phyloP scores from a whole-genome alignment of 2,797 vertebrate genomes.

The Selene dorsalis region DNA sequence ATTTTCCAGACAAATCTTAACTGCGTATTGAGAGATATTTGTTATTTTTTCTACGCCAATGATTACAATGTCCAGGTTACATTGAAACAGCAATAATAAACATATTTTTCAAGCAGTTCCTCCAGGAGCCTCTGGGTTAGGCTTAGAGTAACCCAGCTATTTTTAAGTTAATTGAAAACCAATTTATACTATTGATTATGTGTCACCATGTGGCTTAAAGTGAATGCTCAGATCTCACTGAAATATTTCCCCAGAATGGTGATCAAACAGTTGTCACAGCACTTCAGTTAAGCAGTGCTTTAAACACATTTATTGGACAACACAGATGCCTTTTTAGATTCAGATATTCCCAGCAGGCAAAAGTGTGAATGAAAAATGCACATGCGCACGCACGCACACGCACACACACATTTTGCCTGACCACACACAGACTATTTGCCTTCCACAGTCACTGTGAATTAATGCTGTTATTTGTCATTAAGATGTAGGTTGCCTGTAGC shows the following conservation, averaged over 20 bases:
- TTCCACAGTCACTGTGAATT: slow-evolving; percentile 67
- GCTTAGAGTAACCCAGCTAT: slow-evolving; percentile 43
- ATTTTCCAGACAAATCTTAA: slow-evolving; percentile 28
- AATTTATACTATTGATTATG: slow-evolving; percentile 48
- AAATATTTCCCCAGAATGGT: slow-evolving; percentile 40
- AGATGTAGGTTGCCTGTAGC: slow-evolving; percentile 64
- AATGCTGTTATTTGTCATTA: slow-evolving; percentile 69
- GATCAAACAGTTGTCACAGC: slow-evolving; percentile 56
- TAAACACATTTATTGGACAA: slow-evolving; percentile 41
- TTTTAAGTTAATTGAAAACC: slow-evolving; percentile 48
- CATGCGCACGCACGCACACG: slow-evolving; percentile 16
- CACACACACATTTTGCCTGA: slow-evolving; percentile 10
- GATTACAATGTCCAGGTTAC: neutral
- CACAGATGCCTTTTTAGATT: slow-evolving; percentile 52
- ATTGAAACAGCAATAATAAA: neutral
- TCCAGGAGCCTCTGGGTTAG: slow-evolving; percentile 1
- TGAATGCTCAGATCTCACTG: slow-evolving; percentile 33
- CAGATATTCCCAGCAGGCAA: slow-evolving; percentile 39
- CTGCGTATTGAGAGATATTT: neutral
- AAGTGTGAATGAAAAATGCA: slow-evolving; percentile 53
- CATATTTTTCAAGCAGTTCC: slow-evolving; percentile 15
- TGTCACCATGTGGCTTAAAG: slow-evolving; percentile 16
- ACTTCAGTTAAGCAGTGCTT: slow-evolving; percentile 46
- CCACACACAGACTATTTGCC: slow-evolving; percentile 35
- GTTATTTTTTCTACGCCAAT: neutral